phyloP scores from a whole-genome alignment of 1,140 invertebrate species.

The Geopemphigus sp. region DNA sequence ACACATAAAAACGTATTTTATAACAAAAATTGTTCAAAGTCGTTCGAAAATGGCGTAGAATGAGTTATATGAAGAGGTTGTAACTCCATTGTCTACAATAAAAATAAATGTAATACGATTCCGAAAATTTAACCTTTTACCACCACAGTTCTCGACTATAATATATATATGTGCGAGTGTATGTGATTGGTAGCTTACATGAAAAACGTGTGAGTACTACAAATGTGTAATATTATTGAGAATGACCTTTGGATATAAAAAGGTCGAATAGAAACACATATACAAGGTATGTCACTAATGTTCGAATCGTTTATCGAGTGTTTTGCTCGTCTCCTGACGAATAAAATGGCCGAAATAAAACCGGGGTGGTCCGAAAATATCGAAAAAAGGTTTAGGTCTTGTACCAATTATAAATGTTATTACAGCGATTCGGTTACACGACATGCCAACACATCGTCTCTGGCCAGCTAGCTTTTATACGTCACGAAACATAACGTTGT shows the following conservation, averaged over 20 bases:
- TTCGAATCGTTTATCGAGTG: slow-evolving; percentile 24
- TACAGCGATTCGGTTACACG: background rate
- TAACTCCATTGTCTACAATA: slow-evolving; percentile 3
- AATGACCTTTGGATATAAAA: slow-evolving; percentile 20
- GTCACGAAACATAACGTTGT: background rate
- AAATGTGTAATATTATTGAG: background rate
- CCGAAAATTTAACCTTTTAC: slow-evolving; percentile 12
- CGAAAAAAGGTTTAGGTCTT: background rate
- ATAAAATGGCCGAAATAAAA: background rate
- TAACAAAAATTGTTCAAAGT: background rate
- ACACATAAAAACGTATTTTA: too few relatives aligned
- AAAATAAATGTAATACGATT: slow-evolving; percentile 10
- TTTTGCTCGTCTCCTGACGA: background rate
- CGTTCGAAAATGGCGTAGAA: background rate
- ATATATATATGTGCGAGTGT: background rate
- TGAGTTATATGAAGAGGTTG: too few relatives aligned
- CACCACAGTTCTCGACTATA: slow-evolving; percentile 1
- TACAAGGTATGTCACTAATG: background rate
- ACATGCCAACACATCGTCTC: background rate
- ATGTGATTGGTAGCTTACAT: background rate
- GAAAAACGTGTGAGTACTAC: slow-evolving; percentile 18
- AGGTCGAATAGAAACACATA: slow-evolving; percentile 1
- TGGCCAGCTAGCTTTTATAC: too few relatives aligned
- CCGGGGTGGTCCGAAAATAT: background rate
- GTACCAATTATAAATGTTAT: background rate